phyloP scores from a whole-genome alignment of 2,797 vertebrate species.

The Argya squamiceps region DNA sequence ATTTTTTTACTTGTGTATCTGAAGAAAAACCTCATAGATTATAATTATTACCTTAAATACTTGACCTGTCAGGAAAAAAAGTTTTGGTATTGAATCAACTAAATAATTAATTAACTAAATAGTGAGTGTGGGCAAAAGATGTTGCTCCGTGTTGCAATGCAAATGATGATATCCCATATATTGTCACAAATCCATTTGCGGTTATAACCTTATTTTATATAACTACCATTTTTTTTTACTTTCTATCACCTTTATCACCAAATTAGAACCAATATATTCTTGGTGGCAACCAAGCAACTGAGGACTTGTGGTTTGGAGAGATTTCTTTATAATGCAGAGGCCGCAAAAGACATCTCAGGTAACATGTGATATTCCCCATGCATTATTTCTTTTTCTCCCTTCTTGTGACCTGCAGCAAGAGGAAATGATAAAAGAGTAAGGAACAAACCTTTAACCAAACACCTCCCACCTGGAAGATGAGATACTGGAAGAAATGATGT shows the following conservation, averaged over 20 bases:
- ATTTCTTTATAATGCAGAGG: not conserved
- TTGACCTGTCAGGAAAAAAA: not conserved
- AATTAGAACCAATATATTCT: not conserved
- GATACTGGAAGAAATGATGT: accelerated
- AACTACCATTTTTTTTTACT: not conserved
- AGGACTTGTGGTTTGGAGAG: not conserved
- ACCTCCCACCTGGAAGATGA: too few species aligned
- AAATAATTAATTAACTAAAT: not conserved
- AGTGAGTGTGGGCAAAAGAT: not conserved
- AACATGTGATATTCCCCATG: not conserved
- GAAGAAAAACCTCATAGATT: not conserved
- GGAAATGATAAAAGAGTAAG: not conserved
- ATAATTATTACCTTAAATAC: not conserved
- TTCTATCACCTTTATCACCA: not conserved
- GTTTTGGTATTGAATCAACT: not conserved
- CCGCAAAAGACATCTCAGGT: not conserved
- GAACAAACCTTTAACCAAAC: not conserved
- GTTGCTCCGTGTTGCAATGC: not conserved
- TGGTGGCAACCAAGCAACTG: not conserved
- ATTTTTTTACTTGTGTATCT: not conserved
- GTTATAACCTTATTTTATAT: not conserved
- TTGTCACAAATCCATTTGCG: not conserved
- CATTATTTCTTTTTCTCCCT: not conserved
- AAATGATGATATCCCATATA: not conserved
- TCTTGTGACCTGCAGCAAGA: not conserved